These are phyloP conservation scores for Scytalopus superciliaris DNA, from an alignment of 2,113 vertebrate species.

Conservation along the genomic window DNA sequence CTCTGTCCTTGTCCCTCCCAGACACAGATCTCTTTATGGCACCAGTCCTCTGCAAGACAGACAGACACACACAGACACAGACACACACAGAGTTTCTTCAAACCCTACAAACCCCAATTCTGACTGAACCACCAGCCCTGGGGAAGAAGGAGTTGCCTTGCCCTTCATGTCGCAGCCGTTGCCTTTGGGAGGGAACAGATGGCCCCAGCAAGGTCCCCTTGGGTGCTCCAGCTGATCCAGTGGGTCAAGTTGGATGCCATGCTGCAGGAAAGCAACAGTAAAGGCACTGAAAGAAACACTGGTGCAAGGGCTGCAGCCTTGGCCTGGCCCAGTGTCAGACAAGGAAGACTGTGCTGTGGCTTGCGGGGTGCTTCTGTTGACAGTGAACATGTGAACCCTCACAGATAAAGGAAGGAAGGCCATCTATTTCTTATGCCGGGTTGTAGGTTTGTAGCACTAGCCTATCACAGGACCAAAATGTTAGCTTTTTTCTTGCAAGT, in stretches of 20 bases:
- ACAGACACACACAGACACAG: neutral
- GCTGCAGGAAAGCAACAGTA: neutral
- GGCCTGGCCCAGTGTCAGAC: neutral
- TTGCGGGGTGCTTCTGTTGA: neutral
- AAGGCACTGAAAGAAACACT: neutral
- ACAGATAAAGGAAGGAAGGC: neutral
- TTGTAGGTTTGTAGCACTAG: neutral
- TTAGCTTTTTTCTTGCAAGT: neutral
- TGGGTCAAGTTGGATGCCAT: rapidly evolving
- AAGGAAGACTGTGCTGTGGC: neutral
- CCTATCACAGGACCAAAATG: neutral
- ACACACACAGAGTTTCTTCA: neutral
- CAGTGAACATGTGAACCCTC: neutral
- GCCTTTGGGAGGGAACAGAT: neutral
- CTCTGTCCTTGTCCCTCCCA: slow-evolving; percentile 8
- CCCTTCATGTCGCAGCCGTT: rapidly evolving
- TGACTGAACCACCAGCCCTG: too few species aligned
- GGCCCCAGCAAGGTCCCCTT: neutral
- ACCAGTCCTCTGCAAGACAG: neutral
- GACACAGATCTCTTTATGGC: neutral
- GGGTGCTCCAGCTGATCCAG: neutral
- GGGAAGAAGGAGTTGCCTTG: neutral
- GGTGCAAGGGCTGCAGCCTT: neutral
- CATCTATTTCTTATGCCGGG: neutral
- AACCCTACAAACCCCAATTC: neutral